These are phyloP conservation scores for Chrysaora quinquecirrha DNA, from an alignment of 30 jellyfish, hydroid and myxozoan genomes.

Conservation along the genomic window DNA sequence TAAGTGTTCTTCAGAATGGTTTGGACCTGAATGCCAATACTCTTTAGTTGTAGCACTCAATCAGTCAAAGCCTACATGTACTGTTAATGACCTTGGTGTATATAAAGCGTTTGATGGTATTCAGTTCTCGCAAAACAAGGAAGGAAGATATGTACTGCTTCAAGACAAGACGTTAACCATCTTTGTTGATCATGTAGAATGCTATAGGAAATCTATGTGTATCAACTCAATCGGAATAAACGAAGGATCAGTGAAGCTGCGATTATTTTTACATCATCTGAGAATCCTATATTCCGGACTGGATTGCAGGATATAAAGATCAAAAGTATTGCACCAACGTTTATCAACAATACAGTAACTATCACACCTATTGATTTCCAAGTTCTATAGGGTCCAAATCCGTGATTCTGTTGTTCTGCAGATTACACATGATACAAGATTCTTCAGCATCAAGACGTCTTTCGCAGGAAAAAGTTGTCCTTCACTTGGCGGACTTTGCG, in stretches of 20 bases:
- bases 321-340: neutral
- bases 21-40: conserved; percentile 44
- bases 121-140: conserved; percentile 3
- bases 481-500: conserved; percentile 51
- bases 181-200: conserved; percentile 46
- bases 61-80: conserved; percentile 13
- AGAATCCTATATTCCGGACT: neutral
- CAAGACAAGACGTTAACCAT: neutral
- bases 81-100: conserved; percentile 33
- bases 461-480: neutral
- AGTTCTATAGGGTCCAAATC: neutral
- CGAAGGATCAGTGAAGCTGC: neutral
- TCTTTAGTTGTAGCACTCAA: neutral
- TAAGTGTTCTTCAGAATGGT: conserved; percentile 62
- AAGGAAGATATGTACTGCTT: conserved; percentile 43
- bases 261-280: neutral
- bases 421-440: neutral
- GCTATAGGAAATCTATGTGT: conserved; percentile 38
- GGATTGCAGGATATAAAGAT: neutral
- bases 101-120: conserved; percentile 38
- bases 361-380: neutral
- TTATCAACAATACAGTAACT: neutral
- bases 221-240: conserved; percentile 19
- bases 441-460: neutral
- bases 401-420: neutral